Base-by-base conservation (phyloP, 1,140 invertebrate genomes). In the Spodoptera litura region DNA sequence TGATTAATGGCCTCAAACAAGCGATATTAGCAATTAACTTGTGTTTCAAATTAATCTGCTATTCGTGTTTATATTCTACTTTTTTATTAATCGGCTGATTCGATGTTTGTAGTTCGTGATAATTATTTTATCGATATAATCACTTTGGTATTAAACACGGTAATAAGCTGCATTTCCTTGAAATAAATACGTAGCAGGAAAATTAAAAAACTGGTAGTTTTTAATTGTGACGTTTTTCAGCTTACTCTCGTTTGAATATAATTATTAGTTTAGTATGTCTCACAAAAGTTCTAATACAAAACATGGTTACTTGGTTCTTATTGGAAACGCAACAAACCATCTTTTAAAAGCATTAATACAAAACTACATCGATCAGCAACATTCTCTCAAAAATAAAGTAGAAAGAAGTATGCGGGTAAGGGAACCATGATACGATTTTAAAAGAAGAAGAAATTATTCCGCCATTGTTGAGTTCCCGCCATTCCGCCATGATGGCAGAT, bases 391-490 rank as follows among this genome's bases (percentile, higher is more conserved):
- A 44, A 31, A 31, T 62, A 27, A 51, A 66, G 51, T 9, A 9
- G n/a, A 25, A n/a, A 38, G 25, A 52, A 15, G 20, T 35, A 12
- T 5, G 25, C 25, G 3, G 9, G 25, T 4, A 68, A 35, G 27
- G 51, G 49, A 15, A 27, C 4, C 15, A 52, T 11, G 64, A 68
- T 68, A 55, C 15, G 52, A n/a, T 13, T 31, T 64, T 64, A 64
- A 49, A 64, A 64, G 20, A 20, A 64, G 20, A 20, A 64, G 61
- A 64, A 44, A 62, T 64, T 64, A 49, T 49, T 20, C 35, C 15
- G 61, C 61, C 61, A 64, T 64, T 64, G 61, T 64, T 2, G 61
- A 64, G 35, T 62, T 49, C 38, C 35, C 35, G 61, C 35, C 8
- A 15, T 49, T 15, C 35, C 35, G 61, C 35, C n/a, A 38, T 38